These are phyloP conservation scores for Thera obeliscata DNA, from an alignment of 2,888 invertebrate genomes.

Conservation along the genomic window DNA sequence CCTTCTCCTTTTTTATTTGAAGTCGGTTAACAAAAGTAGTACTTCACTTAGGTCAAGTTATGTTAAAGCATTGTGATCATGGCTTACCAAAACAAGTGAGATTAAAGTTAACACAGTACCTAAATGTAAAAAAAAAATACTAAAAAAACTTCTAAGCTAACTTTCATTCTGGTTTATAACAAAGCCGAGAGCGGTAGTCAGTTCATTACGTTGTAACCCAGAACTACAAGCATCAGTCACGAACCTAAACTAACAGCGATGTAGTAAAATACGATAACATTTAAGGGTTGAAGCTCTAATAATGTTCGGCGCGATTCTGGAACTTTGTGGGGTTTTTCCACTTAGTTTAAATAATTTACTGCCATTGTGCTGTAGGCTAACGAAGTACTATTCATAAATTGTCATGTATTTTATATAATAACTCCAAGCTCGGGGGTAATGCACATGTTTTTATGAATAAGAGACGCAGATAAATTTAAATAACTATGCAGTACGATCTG, in stretches of 20 bases:
- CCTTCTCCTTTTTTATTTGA: too few species aligned
- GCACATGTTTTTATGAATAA: too few species aligned
- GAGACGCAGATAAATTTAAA: too few species aligned
- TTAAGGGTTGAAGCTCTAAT: neutral
- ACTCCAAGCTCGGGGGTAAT: neutral
- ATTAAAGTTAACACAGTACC: neutral
- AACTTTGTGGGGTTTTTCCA: slow-evolving; percentile 4
- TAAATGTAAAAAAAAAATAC: too few species aligned
- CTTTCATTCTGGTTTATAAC: neutral
- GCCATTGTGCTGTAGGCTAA: neutral
- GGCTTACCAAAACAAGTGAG: neutral
- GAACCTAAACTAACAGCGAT: slow-evolving; percentile 2
- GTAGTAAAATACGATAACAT: slow-evolving; percentile 1
- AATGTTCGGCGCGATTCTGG: neutral
- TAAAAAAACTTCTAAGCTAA: neutral
- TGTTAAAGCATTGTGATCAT: too few species aligned
- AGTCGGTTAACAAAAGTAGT: too few species aligned
- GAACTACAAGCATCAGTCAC: neutral
- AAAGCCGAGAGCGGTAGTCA: neutral
- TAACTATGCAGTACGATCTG: too few species aligned
- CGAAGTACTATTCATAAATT: neutral
- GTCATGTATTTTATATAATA: neutral
- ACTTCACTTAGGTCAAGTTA: too few species aligned
- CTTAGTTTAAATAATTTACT: neutral
- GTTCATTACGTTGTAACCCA: neutral